Percentiles rank a stretch among this genome's conserved stretches.
These are phyloP conservation scores for Melanargia galathea DNA, from an alignment of 2,888 invertebrate species.

Conservation along the genomic window DNA sequence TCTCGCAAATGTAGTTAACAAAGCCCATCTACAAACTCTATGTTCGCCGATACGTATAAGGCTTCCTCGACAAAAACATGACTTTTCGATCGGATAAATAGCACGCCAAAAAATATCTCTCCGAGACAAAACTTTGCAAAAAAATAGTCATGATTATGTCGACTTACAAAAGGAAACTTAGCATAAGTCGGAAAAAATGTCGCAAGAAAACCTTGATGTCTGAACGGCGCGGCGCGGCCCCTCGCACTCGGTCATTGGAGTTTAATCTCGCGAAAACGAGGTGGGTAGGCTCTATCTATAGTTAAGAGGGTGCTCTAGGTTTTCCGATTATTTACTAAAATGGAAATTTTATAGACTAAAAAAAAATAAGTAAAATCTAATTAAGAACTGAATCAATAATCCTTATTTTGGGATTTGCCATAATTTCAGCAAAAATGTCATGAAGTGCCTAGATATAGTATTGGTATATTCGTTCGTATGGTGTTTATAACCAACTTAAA, in stretches of 20 bases:
- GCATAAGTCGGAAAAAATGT: conserved; percentile 33
- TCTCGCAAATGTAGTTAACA: neutral
- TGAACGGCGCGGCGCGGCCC: conserved; percentile 7
- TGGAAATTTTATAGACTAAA: neutral
- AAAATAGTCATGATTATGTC: conserved; percentile 20
- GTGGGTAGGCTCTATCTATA: conserved; percentile 23
- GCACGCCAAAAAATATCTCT: conserved; percentile 16
- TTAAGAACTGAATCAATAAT: no score
- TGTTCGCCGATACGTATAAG: neutral
- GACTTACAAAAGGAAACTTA: conserved; percentile 30
- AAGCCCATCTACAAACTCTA: neutral
- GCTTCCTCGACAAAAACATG: neutral
- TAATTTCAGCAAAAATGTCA: no score
- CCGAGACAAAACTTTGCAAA: conserved; percentile 4
- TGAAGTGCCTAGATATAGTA: no score
- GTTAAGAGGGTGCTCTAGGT: neutral
- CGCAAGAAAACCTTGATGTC: conserved; percentile 35
- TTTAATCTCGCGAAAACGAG: conserved; percentile 32
- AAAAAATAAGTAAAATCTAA: neutral
- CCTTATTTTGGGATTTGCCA: no score
- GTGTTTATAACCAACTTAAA: no score
- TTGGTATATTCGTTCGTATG: no score
- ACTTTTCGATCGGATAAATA: conserved; percentile 1
- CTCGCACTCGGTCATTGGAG: conserved; percentile 25
- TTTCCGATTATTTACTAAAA: neutral